Evolutionary conservation across 2,888 invertebrate genomes (phyloP).

Genomic region (Ethmia dodecea): DNA sequence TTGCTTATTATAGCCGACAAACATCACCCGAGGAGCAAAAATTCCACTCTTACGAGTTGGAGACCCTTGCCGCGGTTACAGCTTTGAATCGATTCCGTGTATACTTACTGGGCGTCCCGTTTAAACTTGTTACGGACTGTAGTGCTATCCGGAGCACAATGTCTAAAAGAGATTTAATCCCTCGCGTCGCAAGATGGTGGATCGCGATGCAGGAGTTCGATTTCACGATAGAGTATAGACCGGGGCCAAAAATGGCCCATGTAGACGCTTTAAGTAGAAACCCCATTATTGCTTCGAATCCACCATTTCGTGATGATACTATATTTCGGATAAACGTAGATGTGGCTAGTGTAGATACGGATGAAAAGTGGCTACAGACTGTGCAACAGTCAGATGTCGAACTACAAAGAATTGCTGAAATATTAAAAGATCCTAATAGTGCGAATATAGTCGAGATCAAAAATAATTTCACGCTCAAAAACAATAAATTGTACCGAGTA

Average conservation of each 20-base stretch:
- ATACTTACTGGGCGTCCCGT: conserved; percentile 12
- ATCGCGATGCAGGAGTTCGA: conserved; percentile 21
- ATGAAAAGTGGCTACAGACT: conserved; percentile 6
- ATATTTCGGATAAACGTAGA: not conserved
- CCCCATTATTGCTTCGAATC: not conserved
- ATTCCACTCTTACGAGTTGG: conserved; percentile 15
- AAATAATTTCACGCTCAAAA: conserved; percentile 9
- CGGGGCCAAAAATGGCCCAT: not conserved
- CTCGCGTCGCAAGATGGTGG: conserved; percentile 20
- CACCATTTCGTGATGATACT: not conserved
- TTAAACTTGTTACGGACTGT: conserved; percentile 16
- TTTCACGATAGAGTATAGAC: conserved; percentile 14
- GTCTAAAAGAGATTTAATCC: conserved; percentile 17
- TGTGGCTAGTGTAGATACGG: not conserved
- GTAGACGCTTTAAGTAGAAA: conserved; percentile 1
- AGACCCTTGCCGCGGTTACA: conserved; percentile 13
- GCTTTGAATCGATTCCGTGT: conserved; percentile 14
- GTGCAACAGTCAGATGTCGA: conserved; percentile 7
- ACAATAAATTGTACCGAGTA: conserved; percentile 5
- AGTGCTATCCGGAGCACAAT: conserved; percentile 12
- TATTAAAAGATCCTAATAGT: conserved; percentile 4
- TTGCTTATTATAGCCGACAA: conserved; percentile 5
- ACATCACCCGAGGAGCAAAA: conserved; percentile 12
- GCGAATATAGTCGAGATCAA: conserved; percentile 7
- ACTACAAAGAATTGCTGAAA: conserved; percentile 5